These are phyloP conservation scores for Nipponacmea schrenckii DNA, from an alignment of 2,888 invertebrate species.

Conservation along the genomic window DNA sequence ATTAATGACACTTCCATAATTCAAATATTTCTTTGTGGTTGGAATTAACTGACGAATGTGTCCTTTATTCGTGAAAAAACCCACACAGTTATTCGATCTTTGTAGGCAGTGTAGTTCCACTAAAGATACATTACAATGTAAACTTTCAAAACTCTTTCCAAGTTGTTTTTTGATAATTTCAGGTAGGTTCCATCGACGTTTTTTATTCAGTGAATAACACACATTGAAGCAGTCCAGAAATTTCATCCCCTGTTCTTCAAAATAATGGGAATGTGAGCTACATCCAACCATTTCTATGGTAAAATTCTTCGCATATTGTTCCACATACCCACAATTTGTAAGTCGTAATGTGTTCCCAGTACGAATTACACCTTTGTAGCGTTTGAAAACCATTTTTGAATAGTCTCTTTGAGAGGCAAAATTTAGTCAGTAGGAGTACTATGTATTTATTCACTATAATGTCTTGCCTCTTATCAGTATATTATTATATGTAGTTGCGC, in stretches of 20 bases:
- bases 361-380: not conserved
- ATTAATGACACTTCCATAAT: not conserved
- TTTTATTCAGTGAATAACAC: constrained; percentile 48
- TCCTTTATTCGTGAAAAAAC: not conserved
- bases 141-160: not conserved
- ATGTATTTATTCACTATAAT: too few relatives aligned
- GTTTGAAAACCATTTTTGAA: not conserved
- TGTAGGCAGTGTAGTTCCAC: not conserved
- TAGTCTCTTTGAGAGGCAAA: not conserved
- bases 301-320: not conserved
- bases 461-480: too few relatives aligned
- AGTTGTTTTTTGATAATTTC: constrained; percentile 37
- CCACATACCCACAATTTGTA: not conserved
- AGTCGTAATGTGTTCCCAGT: not conserved
- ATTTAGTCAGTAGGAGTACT: too few relatives aligned
- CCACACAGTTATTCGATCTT: not conserved
- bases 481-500: too few relatives aligned
- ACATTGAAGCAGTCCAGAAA: not conserved
- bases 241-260: not conserved
- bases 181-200: constrained; percentile 48
- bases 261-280: too few relatives aligned
- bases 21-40: not conserved
- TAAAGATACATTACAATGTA: not conserved
- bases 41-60: not conserved
- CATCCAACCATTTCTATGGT: not conserved